Evolutionary conservation across 2,888 invertebrate species (phyloP), one percentile per base, ranked within the genome.

Genomic region (Drosophila acutilabella): DNA sequence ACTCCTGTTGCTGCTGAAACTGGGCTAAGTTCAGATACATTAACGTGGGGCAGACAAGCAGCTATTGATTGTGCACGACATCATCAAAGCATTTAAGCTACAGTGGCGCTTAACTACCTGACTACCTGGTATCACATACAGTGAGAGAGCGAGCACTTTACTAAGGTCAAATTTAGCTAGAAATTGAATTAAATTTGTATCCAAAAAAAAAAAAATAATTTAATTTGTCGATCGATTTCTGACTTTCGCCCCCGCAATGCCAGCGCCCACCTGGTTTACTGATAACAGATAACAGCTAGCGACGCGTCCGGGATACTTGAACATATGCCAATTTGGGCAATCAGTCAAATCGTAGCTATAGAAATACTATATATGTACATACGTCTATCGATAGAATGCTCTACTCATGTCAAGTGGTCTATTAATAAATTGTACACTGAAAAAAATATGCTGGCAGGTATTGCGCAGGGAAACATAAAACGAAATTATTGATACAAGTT

Each of bases 211-310:
- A 23, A 23, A 23, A 30, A 30, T 30, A 30, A 30, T 30, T 64
- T 48, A 38, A 73, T 64, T 64, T 64, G 33, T 64, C 47, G 33
- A 56, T 42, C 42, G 33, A 38, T 52, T 41, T 42, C 36, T 16
- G 20, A 65, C 36, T 50, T 52, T 33, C 16, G 47, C 45, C 18
- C 51, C 58, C 48, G 36, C 36, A 36, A 1, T 14, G 44, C 0
- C 23, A 36, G 23, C 14, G 42, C 33, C 20, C 36, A 59, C 38
- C 36, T 54, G 1, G 38, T 4, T 33, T 23, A 56, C 66, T 71
- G 66, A 74, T 78, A 59, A 78, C 40, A 64, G 74, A 78, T 77
- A 78, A 77, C 78, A 69, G 10, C 78, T 73, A 78, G 76, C 74
- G 7, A 65, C 45, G 52, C 41, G 74, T 78, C 60, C 60, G 58